Evolutionary conservation across 2,888 invertebrate species (phyloP).

Genomic region (Luperina nickerlii): DNA sequence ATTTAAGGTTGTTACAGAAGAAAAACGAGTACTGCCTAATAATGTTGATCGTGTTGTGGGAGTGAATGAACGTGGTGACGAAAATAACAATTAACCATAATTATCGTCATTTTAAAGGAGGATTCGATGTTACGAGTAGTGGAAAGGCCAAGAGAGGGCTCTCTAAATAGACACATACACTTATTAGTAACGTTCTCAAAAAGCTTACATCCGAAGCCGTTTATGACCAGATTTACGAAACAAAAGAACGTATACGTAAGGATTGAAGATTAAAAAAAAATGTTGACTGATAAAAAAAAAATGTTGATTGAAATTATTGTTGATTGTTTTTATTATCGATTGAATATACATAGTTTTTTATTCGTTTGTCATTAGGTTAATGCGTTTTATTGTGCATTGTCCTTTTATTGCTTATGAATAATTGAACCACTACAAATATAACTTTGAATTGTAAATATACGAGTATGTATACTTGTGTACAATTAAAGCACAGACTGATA

Average conservation of each 20-base stretch:
- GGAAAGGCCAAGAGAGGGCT: too few species aligned
- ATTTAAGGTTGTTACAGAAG: not conserved
- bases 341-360: slow-evolving; percentile 17
- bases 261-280: not conserved
- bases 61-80: not conserved
- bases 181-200: not conserved
- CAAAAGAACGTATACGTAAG: not conserved
- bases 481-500: slow-evolving; percentile 52
- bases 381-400: slow-evolving; percentile 45
- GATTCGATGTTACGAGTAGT: not conserved
- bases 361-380: slow-evolving; percentile 31
- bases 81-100: not conserved
- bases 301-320: too few species aligned
- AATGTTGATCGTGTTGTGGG: not conserved
- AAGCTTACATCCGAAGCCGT: not conserved
- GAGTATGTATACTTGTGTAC: slow-evolving; percentile 17
- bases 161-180: not conserved
- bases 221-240: not conserved
- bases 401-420: slow-evolving; percentile 23
- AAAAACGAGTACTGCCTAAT: not conserved
- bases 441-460: slow-evolving; percentile 30
- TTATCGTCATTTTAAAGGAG: not conserved
- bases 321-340: slow-evolving; percentile 2
- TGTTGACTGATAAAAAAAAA: not conserved
- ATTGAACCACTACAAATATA: slow-evolving; percentile 24